Evolutionary conservation across 1,140 invertebrate genomes (phyloP), one percentile per base, ranked within the genome.

Genomic region (Proales similis): DNA sequence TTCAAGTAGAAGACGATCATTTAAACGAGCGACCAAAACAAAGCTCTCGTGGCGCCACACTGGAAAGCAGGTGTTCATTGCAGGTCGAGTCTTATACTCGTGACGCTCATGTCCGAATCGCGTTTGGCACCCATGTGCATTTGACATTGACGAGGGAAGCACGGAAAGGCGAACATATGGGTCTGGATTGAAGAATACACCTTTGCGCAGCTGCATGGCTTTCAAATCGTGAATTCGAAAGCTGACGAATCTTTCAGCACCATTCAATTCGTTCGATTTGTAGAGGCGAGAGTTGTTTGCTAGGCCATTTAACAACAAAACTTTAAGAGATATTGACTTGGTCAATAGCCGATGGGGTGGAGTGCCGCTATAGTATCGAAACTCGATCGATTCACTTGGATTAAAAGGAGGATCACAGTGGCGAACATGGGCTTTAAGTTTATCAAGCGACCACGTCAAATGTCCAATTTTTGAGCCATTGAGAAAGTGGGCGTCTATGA

Each of bases 131-230:
- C n/a, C n/a, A n/a, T n/a, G n/a, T n/a, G n/a, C n/a, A 27, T 68
- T 66, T 19, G 63, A 65, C 6, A 63, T 63, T 49, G 70, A 69
- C 1, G 75, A 75, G 6, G 78, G 78, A 47, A 74, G 66, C 5
- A 79, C 66, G 5, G 67, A 67, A 57, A 79, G 69, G 68, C 79
- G 79, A 4, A 79, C 67, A 65, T 79, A 79, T 0, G 78, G 78
- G 64, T 80, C 78, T 26, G 78, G 78, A 65, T 77, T 78, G 66
- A 80, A 80, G 66, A 79, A 77, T 66, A 79, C 71, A n/a, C 78
- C 77, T 63, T 76, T 76, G 66, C 77, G 77, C 46, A 79, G 66
- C 53, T 76, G 72, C n/a, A 65, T 66, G 14, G 78, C 76, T 65
- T 72, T 67, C 14, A 79, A 63, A 65, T 76, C 77, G 14, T 17